These are phyloP conservation scores for Acanthosoma haemorrhoidale DNA, from an alignment of 2,888 invertebrate species.

Conservation along the genomic window DNA sequence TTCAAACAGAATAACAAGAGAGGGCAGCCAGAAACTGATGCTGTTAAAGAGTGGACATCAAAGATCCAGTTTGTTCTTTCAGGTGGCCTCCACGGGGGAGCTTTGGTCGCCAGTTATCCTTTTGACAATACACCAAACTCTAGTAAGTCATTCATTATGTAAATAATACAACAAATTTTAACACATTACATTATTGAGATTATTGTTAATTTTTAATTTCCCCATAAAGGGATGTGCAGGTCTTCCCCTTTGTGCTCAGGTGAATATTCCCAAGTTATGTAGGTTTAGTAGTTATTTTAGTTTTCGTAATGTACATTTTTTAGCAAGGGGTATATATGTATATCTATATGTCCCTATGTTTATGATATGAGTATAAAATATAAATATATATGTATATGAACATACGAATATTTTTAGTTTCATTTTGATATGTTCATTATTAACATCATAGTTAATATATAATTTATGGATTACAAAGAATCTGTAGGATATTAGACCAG, in stretches of 20 bases:
- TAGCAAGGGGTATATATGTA: too few species aligned
- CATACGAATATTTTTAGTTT: too few species aligned
- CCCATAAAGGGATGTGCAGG: constrained; percentile 49
- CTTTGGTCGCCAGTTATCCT: constrained; percentile 92
- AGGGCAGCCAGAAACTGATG: constrained; percentile 90
- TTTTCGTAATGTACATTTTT: too few species aligned
- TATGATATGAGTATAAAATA: too few species aligned
- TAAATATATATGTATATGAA: too few species aligned
- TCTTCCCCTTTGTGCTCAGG: constrained; percentile 51
- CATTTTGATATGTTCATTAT: too few species aligned
- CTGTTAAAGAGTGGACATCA: constrained; percentile 89
- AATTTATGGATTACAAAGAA: too few species aligned
- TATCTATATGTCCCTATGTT: too few species aligned
- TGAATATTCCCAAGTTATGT: constrained; percentile 40
- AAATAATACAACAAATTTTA: not conserved
- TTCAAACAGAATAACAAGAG: constrained; percentile 83
- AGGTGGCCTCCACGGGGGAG: constrained; percentile 91
- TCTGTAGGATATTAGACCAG: too few species aligned
- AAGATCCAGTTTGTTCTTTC: constrained; percentile 90
- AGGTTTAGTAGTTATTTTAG: too few species aligned
- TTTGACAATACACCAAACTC: constrained; percentile 93
- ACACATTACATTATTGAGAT: not conserved
- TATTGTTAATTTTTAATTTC: not conserved
- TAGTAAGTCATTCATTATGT: constrained; percentile 60
- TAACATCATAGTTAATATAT: too few species aligned